Percentiles rank a stretch among this genome's conserved stretches.
Conservation (phyloP, 2,797 vertebrate species). For the Huso huso region DNA sequence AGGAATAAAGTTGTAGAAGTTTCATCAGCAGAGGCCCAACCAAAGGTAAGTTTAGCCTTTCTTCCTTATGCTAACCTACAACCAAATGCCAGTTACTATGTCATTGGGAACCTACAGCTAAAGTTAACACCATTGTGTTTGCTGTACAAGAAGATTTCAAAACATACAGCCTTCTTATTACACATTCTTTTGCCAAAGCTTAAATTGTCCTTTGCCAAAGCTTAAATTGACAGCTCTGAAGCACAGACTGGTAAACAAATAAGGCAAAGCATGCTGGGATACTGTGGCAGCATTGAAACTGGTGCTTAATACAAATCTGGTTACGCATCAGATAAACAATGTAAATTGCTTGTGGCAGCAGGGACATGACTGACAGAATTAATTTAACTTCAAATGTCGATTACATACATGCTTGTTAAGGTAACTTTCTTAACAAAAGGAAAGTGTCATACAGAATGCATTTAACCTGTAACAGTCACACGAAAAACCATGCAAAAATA, state of each 20-base stretch:
- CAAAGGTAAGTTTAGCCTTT: constrained; percentile 71
- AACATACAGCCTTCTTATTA: background rate
- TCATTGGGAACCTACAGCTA: background rate
- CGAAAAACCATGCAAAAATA: too few relatives aligned
- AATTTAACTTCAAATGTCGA: too few relatives aligned
- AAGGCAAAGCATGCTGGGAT: background rate
- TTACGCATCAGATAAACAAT: too few relatives aligned
- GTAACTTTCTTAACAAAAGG: too few relatives aligned
- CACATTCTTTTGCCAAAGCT: background rate
- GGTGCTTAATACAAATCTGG: background rate
- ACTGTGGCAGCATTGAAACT: background rate
- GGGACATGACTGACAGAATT: too few relatives aligned
- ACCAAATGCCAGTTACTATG: background rate
- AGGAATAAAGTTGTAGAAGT: constrained; percentile 82
- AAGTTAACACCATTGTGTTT: background rate
- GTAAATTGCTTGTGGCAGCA: too few relatives aligned
- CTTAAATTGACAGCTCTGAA: background rate
- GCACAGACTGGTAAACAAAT: background rate
- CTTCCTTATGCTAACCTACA: background rate
- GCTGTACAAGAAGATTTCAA: too few relatives aligned
- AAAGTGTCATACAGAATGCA: too few relatives aligned
- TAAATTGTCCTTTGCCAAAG: background rate
- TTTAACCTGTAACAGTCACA: too few relatives aligned
- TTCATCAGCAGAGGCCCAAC: constrained; percentile 49
- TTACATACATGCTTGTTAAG: too few relatives aligned